Conservation (phyloP, 64 coral and sea anemone genomes). For the Orbicella faveolata region DNA sequence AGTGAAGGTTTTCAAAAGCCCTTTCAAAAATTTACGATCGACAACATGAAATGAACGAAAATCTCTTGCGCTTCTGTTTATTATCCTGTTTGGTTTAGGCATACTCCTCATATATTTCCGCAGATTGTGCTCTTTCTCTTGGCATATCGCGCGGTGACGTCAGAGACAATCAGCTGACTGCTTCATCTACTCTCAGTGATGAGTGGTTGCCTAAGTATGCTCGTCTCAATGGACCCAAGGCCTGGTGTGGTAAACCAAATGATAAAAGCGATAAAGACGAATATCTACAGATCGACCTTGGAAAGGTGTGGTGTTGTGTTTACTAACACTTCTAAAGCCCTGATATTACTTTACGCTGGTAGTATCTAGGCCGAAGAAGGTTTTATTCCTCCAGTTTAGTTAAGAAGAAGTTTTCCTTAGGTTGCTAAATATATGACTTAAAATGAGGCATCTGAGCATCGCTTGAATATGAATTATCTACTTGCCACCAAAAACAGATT, state of each 20-base stretch:
- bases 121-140: slow-evolving; percentile 22
- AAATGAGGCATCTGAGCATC: too few relatives aligned
- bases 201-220: slow-evolving; percentile 1
- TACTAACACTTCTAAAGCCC: too few relatives aligned
- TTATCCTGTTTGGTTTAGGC: not conserved
- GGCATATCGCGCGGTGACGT: slow-evolving; percentile 1
- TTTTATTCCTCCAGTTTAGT: too few relatives aligned
- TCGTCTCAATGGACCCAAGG: slow-evolving; percentile 9
- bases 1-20: too few relatives aligned
- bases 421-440: too few relatives aligned
- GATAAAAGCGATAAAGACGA: not conserved
- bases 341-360: too few relatives aligned
- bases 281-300: slow-evolving; percentile 40
- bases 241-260: slow-evolving; percentile 28
- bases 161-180: not conserved
- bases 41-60: too few relatives aligned
- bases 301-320: not conserved
- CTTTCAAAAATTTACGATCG: too few relatives aligned
- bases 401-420: too few relatives aligned
- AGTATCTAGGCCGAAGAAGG: too few relatives aligned
- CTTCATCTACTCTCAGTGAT: not conserved
- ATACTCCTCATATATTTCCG: not conserved
- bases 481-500: too few relatives aligned
- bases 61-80: not conserved
- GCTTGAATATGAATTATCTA: too few relatives aligned